These are phyloP conservation scores for Mesorhabditis sp. DNA, from an alignment of 2,888 invertebrate genomes.

Conservation along the genomic window DNA sequence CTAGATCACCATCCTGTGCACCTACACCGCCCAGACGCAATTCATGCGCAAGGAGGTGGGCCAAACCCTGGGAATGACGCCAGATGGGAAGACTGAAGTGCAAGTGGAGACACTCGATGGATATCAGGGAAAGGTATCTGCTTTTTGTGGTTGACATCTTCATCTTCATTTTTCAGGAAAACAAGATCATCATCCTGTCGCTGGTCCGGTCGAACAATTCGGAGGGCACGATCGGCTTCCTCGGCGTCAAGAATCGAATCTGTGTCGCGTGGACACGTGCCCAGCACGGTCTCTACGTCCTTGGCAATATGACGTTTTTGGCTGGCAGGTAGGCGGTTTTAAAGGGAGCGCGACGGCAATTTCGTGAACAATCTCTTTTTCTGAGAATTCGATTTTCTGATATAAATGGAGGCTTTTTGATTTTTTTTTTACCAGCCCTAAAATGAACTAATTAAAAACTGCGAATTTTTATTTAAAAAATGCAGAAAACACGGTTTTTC, in stretches of 20 bases:
- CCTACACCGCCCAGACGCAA: slow-evolving; percentile 71
- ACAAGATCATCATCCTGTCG: slow-evolving; percentile 72
- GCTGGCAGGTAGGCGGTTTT: slow-evolving; percentile 15
- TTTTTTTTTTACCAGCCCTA: too few relatives aligned
- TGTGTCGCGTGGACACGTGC: slow-evolving; percentile 69
- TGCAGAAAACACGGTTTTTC: too few relatives aligned
- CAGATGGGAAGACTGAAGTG: slow-evolving; percentile 10
- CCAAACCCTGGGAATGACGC: not conserved
- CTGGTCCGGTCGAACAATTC: slow-evolving; percentile 74
- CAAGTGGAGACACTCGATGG: slow-evolving; percentile 36
- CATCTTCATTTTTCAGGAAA: slow-evolving; percentile 27
- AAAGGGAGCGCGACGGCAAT: too few relatives aligned
- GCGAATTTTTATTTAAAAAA: too few relatives aligned
- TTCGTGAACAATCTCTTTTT: too few relatives aligned
- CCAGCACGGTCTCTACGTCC: slow-evolving; percentile 71
- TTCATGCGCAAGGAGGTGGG: slow-evolving; percentile 12
- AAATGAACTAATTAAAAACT: too few relatives aligned
- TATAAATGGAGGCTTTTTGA: too few relatives aligned
- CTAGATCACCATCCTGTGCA: slow-evolving; percentile 73
- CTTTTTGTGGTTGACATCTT: not conserved
- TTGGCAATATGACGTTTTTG: slow-evolving; percentile 67
- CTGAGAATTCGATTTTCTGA: too few relatives aligned
- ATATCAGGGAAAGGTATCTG: slow-evolving; percentile 28
- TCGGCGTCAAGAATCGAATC: slow-evolving; percentile 54
- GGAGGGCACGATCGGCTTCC: slow-evolving; percentile 65